phyloP scores from a whole-genome alignment of 2,888 invertebrate species.

The Rhorus exstirpatorius region DNA sequence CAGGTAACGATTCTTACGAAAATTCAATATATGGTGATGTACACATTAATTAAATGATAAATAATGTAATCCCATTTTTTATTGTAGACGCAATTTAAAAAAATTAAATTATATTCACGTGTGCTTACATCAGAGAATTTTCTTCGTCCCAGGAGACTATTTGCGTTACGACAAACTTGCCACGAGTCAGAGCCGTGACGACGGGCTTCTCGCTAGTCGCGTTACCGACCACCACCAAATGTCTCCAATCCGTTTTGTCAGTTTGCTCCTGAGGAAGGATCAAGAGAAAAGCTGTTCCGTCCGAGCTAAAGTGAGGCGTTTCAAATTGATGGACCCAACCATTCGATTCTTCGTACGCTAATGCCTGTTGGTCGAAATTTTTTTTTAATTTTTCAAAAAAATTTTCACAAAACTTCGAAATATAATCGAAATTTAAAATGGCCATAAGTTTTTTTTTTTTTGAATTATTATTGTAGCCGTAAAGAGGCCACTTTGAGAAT shows the following conservation, averaged over 20 bases:
- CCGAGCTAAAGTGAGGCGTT: conserved; percentile 90
- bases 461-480: too few species aligned
- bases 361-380: conserved; percentile 73
- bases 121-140: conserved; percentile 90
- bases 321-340: conserved; percentile 94
- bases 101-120: background rate
- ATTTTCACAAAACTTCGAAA: too few species aligned
- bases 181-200: conserved; percentile 88
- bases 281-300: conserved; percentile 91
- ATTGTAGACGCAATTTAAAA: too few species aligned
- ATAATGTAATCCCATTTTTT: too few species aligned
- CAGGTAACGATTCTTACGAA: too few species aligned
- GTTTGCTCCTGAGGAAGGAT: conserved; percentile 91
- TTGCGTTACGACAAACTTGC: conserved; percentile 91
- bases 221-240: conserved; percentile 88
- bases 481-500: too few species aligned
- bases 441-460: too few species aligned
- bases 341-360: conserved; percentile 84
- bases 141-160: conserved; percentile 91
- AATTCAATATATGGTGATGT: too few species aligned
- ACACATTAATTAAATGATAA: too few species aligned
- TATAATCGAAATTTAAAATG: too few species aligned
- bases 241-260: conserved; percentile 88
- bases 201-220: conserved; percentile 80
- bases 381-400: too few species aligned